Conservation (phyloP, 1,140 invertebrate genomes). For the Gonatopus flavifemur region DNA sequence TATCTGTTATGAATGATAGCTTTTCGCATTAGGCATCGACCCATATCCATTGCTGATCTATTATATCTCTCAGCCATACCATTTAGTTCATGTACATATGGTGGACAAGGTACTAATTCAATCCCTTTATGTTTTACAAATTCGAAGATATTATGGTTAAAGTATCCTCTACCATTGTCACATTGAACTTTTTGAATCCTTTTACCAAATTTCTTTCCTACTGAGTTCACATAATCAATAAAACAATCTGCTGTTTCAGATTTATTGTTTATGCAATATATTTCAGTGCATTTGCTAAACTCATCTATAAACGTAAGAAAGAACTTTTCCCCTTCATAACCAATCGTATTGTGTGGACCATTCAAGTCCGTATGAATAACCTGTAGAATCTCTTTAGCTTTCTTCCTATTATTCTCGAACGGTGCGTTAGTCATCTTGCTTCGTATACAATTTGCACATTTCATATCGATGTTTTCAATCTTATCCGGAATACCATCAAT, state of each 20-base stretch:
- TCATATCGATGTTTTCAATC: constrained; percentile 10
- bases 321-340: constrained; percentile 34
- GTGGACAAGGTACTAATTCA: constrained; percentile 39
- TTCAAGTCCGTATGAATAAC: no score
- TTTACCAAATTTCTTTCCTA: constrained; percentile 28
- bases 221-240: constrained; percentile 27
- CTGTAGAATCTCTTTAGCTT: constrained; percentile 38
- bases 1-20: constrained; percentile 28
- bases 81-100: constrained; percentile 49
- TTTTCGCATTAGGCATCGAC: constrained; percentile 24
- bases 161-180: constrained; percentile 49
- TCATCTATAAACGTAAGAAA: constrained; percentile 39
- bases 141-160: constrained; percentile 28
- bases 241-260: constrained; percentile 32
- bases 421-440: constrained; percentile 41
- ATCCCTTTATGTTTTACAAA: constrained; percentile 33
- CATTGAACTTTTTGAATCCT: constrained; percentile 42
- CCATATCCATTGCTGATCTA: constrained; percentile 31
- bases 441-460: constrained; percentile 29
- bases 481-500: constrained; percentile 4
- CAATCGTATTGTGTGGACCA: constrained; percentile 38
- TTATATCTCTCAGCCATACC: constrained; percentile 46
- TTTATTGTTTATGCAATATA: constrained; percentile 43
- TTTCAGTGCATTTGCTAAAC: constrained; percentile 39
- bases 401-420: constrained; percentile 48